Conservation (phyloP, 2,113 vertebrate genomes). For the Oryctolagus cuniculus region mOryCun1.1 NC_091445.1:86991501-86992000, state of each 20-base stretch:
- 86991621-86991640: not conserved
- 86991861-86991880: not conserved
- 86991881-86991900: too few relatives aligned
- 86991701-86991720: not conserved
- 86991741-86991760: conserved; percentile 49
- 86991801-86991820: conserved; percentile 38
- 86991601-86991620: conserved; percentile 23
- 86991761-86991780: conserved; percentile 42
- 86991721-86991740: conserved; percentile 36
- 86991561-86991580: conserved; percentile 34
- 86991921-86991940: conserved; percentile 12
- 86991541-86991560: not conserved
- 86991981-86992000: conserved; percentile 29
- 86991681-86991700: conserved; percentile 14
- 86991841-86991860: conserved; percentile 35
- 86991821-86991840: conserved; percentile 43
- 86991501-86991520: conserved; percentile 37
- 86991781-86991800: not conserved
- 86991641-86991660: conserved; percentile 49
- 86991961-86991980: not conserved
- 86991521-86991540: not conserved
- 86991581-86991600: not conserved
- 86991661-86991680: conserved; percentile 1
- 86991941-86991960: not conserved
- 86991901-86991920: conserved; percentile 23